Evolutionary conservation across 2,888 invertebrate species (phyloP).

Genomic region (Sarcophaga caerulescens): DNA sequence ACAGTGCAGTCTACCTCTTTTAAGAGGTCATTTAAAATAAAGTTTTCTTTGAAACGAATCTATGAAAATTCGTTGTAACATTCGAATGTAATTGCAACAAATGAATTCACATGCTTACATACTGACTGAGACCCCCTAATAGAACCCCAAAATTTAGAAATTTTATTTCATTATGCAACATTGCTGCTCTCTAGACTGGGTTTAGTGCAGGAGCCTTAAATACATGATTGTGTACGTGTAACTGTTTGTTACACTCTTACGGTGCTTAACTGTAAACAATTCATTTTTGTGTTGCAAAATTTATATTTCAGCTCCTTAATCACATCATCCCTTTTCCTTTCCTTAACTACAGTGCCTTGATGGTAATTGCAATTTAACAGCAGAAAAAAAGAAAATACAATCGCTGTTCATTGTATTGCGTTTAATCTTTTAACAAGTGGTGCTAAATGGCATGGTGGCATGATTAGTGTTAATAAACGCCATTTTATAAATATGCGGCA

Average conservation of each 20-base stretch:
- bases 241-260: slow-evolving; percentile 56
- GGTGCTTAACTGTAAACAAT: slow-evolving; percentile 52
- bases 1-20: too few relatives aligned
- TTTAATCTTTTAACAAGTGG: too few relatives aligned
- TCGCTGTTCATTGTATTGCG: slow-evolving; percentile 10
- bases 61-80: too few relatives aligned
- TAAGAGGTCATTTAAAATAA: too few relatives aligned
- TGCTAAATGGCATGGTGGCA: background rate
- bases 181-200: too few relatives aligned
- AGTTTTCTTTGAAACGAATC: too few relatives aligned
- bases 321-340: background rate
- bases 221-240: slow-evolving; percentile 17
- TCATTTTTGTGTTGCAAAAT: slow-evolving; percentile 24
- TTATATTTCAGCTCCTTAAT: slow-evolving; percentile 29
- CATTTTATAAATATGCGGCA: background rate
- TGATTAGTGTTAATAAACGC: slow-evolving; percentile 13
- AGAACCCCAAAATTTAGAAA: too few relatives aligned
- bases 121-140: too few relatives aligned
- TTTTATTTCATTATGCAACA: too few relatives aligned
- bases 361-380: slow-evolving; percentile 37
- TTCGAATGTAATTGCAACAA: too few relatives aligned
- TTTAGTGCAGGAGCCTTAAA: background rate
- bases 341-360: background rate
- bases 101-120: too few relatives aligned
- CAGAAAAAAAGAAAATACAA: slow-evolving; percentile 19